Percentiles rank a stretch among this genome's conserved stretches.
Conservation (phyloP, 2,888 invertebrate genomes). For the Eudasyphora cyanicolor region DNA sequence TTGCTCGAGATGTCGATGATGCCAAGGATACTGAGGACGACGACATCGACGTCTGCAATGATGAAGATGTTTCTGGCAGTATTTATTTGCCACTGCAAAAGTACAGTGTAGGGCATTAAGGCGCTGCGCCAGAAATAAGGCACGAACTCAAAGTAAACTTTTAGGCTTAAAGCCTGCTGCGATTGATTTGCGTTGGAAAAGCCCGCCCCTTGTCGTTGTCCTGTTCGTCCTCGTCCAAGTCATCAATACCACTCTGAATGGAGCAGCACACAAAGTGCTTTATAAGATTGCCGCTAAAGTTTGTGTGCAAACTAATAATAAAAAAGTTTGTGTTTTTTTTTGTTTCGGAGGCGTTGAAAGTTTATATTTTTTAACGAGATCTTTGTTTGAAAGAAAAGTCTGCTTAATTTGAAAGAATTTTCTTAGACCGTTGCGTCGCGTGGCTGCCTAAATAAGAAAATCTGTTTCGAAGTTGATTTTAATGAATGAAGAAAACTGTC, state of each 20-base stretch:
- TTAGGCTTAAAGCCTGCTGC: constrained; percentile 52
- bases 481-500: constrained; percentile 36
- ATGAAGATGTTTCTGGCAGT: constrained; percentile 38
- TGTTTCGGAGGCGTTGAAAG: not conserved
- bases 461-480: constrained; percentile 38
- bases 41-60: not conserved
- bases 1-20: constrained; percentile 37
- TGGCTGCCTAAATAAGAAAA: constrained; percentile 10
- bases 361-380: constrained; percentile 33
- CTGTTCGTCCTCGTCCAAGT: not conserved
- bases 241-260: not conserved
- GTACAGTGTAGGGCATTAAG: not conserved
- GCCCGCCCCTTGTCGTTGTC: not conserved
- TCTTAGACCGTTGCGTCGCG: no score
- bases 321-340: not conserved
- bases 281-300: constrained; percentile 31
- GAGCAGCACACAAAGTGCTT: not conserved
- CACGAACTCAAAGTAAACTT: constrained; percentile 27
- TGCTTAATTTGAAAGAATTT: constrained; percentile 16
- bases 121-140: not conserved
- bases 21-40: not conserved
- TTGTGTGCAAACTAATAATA: constrained; percentile 31
- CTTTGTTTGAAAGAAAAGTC: constrained; percentile 13
- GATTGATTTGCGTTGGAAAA: constrained; percentile 32
- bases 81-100: not conserved